Conservation (phyloP, 1,140 invertebrate genomes). For the Battus philenor region DNA sequence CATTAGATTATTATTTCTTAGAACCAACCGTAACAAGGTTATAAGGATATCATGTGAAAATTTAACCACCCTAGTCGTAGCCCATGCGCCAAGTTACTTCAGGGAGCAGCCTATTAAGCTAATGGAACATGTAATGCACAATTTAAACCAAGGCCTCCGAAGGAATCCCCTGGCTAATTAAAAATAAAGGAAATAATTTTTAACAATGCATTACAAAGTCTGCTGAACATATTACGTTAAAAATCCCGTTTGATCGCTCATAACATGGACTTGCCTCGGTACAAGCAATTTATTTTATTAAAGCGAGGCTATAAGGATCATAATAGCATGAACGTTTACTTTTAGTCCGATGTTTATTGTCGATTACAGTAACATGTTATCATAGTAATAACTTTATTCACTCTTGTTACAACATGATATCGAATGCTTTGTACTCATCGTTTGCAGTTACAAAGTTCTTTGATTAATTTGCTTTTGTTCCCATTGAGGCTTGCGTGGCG, state of each 20-base stretch:
- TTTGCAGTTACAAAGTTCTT: slow-evolving; percentile 13
- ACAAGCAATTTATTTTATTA: background rate
- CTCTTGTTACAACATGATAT: slow-evolving; percentile 2
- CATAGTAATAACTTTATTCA: slow-evolving; percentile 1
- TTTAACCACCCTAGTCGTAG: too few relatives aligned
- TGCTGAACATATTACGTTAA: too few relatives aligned
- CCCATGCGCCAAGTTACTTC: too few relatives aligned
- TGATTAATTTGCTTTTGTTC: slow-evolving; percentile 19
- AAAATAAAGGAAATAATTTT: too few relatives aligned
- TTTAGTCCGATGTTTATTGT: background rate
- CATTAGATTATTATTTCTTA: too few relatives aligned
- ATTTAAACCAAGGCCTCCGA: too few relatives aligned
- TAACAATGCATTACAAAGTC: too few relatives aligned
- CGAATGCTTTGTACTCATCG: slow-evolving; percentile 7
- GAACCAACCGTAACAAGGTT: too few relatives aligned
- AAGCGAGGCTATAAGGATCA: slow-evolving; percentile 5
- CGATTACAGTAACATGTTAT: background rate
- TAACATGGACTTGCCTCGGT: background rate
- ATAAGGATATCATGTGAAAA: too few relatives aligned
- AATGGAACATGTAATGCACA: too few relatives aligned
- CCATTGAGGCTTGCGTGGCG: slow-evolving; percentile 16
- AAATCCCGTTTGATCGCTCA: background rate
- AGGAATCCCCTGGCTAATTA: too few relatives aligned
- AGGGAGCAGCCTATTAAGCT: too few relatives aligned
- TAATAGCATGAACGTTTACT: slow-evolving; percentile 6